A percentile compares a stretch with the other conserved stretches of the same genome.
Evolutionary conservation across 2,113 vertebrate species (phyloP).

Genomic region (Larimichthys crocea): DNA sequence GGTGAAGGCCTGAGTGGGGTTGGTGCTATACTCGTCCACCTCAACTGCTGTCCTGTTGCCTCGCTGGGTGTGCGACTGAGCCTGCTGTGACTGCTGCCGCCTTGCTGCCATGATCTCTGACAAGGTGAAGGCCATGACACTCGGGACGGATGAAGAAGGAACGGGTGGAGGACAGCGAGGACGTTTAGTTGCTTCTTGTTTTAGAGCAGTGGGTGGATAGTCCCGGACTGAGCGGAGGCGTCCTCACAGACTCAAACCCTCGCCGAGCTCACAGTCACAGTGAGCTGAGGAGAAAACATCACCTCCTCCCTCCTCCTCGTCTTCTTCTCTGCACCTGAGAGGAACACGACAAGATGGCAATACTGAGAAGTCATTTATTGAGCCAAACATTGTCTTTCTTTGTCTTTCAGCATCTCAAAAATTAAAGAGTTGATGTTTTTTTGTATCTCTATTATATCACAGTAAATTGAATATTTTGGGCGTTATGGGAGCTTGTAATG

Average conservation of each 20-base stretch:
- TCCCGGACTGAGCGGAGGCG: slow-evolving; percentile 1
- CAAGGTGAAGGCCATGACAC: slow-evolving; percentile 94
- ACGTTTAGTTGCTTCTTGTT: not conserved
- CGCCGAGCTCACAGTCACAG: slow-evolving; percentile 19
- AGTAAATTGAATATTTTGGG: not conserved
- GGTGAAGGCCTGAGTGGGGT: slow-evolving; percentile 98
- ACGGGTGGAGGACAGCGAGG: not conserved
- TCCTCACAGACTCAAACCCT: slow-evolving; percentile 43
- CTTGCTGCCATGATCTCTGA: slow-evolving; percentile 94
- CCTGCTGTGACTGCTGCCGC: slow-evolving; percentile 87
- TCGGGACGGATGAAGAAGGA: slow-evolving; percentile 6
- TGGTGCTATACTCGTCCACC: slow-evolving; percentile 97
- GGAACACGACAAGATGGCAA: not conserved
- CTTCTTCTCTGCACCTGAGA: slow-evolving; percentile 48
- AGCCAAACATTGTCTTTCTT: not conserved
- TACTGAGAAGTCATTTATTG: not conserved
- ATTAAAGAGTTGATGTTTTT: not conserved
- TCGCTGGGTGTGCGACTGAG: slow-evolving; percentile 83
- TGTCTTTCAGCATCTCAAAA: not conserved
- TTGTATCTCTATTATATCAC: not conserved
- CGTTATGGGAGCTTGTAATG: not conserved
- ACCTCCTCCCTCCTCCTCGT: slow-evolving; percentile 37
- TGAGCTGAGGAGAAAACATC: slow-evolving; percentile 39
- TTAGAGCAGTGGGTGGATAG: not conserved
- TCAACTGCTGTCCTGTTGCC: slow-evolving; percentile 88